Percentiles rank a stretch among this genome's conserved stretches.
These are phyloP conservation scores for Schizothorax lantsangensis DNA, from an alignment of 2,797 vertebrate species.

Conservation along the genomic window DNA sequence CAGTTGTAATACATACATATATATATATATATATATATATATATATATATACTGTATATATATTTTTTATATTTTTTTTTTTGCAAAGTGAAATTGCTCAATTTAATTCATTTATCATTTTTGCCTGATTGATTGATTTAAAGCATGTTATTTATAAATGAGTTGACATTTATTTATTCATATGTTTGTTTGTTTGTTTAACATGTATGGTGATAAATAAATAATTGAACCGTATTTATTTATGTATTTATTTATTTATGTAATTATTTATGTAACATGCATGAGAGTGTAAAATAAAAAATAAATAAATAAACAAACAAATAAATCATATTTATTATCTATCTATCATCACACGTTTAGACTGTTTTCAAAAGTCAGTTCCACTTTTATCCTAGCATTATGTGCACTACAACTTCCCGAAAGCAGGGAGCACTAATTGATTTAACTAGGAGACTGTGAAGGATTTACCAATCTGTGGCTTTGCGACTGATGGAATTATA, in stretches of 20 bases:
- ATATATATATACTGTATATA: no score
- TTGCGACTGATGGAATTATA: constrained; percentile 68
- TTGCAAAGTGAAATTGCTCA: neutral
- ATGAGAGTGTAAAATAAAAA: neutral
- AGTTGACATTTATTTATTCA: no score
- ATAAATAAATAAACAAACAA: no score
- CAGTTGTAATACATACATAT: no score
- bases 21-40: no score
- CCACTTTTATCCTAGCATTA: constrained; percentile 39
- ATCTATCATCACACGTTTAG: neutral
- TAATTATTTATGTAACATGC: neutral
- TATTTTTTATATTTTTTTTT: no score
- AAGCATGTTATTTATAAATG: no score
- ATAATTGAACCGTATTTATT: no score
- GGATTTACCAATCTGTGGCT: constrained; percentile 67
- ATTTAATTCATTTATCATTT: neutral
- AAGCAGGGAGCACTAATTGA: constrained; percentile 63
- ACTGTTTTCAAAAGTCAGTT: constrained; percentile 39
- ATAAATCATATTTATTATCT: neutral
- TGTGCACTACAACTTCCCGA: constrained; percentile 62
- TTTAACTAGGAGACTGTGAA: constrained; percentile 69
- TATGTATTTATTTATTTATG: neutral
- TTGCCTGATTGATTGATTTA: no score
- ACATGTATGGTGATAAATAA: neutral
- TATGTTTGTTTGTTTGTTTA: neutral